Evolutionary conservation across 2,888 invertebrate genomes (phyloP).

Genomic region (Isoperla grammatica): DNA sequence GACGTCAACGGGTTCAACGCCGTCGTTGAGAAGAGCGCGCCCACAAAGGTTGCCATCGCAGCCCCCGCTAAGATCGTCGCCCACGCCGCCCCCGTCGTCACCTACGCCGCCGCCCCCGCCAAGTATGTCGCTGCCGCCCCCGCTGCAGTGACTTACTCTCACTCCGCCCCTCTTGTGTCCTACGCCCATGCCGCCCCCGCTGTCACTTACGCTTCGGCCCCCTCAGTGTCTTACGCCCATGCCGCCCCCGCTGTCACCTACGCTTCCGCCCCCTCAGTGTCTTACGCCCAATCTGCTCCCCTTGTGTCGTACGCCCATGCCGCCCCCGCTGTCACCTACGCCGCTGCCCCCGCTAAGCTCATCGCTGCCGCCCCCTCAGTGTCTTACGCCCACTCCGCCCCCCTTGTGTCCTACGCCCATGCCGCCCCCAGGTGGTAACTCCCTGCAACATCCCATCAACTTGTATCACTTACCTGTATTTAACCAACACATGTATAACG

Average conservation of each 20-base stretch:
- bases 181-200: slow-evolving; percentile 34
- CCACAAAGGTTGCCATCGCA: slow-evolving; percentile 38
- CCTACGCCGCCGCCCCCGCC: slow-evolving; percentile 38
- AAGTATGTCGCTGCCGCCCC: slow-evolving; percentile 45
- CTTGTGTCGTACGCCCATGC: slow-evolving; percentile 21
- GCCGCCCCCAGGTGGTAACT: slow-evolving; percentile 12
- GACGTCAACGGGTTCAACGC: slow-evolving; percentile 40
- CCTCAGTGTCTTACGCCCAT: slow-evolving; percentile 32
- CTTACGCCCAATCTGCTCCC: slow-evolving; percentile 10
- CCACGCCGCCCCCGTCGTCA: slow-evolving; percentile 27
- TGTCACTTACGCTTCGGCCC: slow-evolving; percentile 28
- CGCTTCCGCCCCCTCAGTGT: slow-evolving; percentile 29
- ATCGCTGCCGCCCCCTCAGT: slow-evolving; percentile 32
- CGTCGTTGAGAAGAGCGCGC: slow-evolving; percentile 32
- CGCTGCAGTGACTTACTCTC: slow-evolving; percentile 35
- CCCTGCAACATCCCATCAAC: background rate
- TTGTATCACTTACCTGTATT: background rate
- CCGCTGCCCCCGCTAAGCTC: slow-evolving; percentile 37
- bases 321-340: slow-evolving; percentile 35
- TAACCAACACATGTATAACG: too few relatives aligned
- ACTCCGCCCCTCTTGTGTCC: slow-evolving; percentile 30
- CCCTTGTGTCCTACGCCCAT: slow-evolving; percentile 22
- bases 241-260: slow-evolving; percentile 28
- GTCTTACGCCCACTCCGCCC: slow-evolving; percentile 33
- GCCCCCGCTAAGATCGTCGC: slow-evolving; percentile 38